Evolutionary conservation across 92 coral and sea anemone genomes (phyloP), one percentile per base, ranked within the genome.

Genomic region (Actinernus sp.): DNA sequence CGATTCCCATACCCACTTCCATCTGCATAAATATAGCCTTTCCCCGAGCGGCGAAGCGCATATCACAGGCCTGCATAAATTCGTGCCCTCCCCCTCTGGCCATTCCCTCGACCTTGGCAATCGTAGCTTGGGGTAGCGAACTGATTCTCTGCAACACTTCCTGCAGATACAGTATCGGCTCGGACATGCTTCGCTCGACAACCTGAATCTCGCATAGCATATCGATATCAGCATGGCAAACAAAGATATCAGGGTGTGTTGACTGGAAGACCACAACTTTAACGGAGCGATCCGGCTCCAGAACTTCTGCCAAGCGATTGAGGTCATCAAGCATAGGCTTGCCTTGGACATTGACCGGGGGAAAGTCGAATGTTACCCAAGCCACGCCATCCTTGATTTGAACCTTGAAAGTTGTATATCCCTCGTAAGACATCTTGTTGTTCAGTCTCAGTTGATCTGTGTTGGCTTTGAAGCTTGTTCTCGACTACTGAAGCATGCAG

Each of bases 1-100:
- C 97, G 26, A 91, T 82, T 5, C 97, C 97, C 97, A 91, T 91
- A 4, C 97, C 97, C 6, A 91, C 97, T 31, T 90, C 97, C 97
- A 91, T 91, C 71, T 91, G 97, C 97, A 91, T 91, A 47, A 91
- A 91, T 49, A 91, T 90, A 2, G 97, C 90, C 50, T 86, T 91
- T 16, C 93, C 90, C 30, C 97, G 83, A 26, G 97, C 97, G n/a
- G 97, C 93, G 31, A 91, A 91, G 54, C 97, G 65, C 97, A 91
- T 91, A 73, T 91, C 97, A 24, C 97, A 91, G 18, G 93, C 93
- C 40, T 61, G 56, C 97, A 91, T 91, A 58, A 91, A 91, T 61
- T 91, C 97, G 46, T 91, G 93, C 0, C 97, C 97, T 1, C 97
- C 97, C 0, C 97, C 97, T 0, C 97, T 74, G 0, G 97, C 97